phyloP scores from a whole-genome alignment of 1,140 invertebrate species.

The Danaus melanippus region DNA sequence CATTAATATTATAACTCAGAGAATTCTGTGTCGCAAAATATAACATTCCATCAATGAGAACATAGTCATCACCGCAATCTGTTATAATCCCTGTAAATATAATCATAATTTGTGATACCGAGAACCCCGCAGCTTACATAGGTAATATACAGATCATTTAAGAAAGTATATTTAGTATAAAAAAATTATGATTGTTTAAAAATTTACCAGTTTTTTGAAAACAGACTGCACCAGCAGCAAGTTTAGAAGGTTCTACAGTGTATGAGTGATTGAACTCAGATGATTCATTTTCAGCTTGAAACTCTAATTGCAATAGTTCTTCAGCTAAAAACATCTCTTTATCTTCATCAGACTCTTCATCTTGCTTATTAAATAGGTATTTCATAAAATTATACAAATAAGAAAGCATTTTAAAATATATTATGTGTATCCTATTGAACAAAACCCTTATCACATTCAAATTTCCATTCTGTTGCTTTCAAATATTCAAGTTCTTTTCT shows the following conservation, averaged over 20 bases:
- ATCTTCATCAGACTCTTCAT: constrained; percentile 35
- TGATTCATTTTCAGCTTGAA: constrained; percentile 30
- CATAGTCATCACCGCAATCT: constrained; percentile 35
- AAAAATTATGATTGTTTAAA: too few relatives aligned
- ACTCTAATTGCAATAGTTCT: constrained; percentile 47
- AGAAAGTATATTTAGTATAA: too few relatives aligned
- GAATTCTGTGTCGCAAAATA: constrained; percentile 45
- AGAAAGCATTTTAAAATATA: constrained; percentile 39
- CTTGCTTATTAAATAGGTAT: constrained; percentile 32
- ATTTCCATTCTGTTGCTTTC: constrained; percentile 80
- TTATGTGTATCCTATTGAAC: constrained; percentile 33
- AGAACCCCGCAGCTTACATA: too few relatives aligned
- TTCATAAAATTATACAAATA: constrained; percentile 41
- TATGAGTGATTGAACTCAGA: too few relatives aligned
- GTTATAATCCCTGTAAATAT: constrained; percentile 54
- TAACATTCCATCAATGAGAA: constrained; percentile 54
- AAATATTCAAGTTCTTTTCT: constrained; percentile 79
- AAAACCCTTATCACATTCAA: constrained; percentile 72
- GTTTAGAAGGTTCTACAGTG: too few relatives aligned
- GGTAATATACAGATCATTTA: too few relatives aligned
- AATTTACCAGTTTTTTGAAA: constrained; percentile 50
- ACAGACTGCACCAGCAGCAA: constrained; percentile 23
- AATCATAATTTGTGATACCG: neutral
- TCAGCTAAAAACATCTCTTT: constrained; percentile 53
- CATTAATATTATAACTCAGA: constrained; percentile 41